These are phyloP conservation scores for Loripinus fragilis DNA, from an alignment of 2,888 invertebrate species.

Conservation along the genomic window DNA sequence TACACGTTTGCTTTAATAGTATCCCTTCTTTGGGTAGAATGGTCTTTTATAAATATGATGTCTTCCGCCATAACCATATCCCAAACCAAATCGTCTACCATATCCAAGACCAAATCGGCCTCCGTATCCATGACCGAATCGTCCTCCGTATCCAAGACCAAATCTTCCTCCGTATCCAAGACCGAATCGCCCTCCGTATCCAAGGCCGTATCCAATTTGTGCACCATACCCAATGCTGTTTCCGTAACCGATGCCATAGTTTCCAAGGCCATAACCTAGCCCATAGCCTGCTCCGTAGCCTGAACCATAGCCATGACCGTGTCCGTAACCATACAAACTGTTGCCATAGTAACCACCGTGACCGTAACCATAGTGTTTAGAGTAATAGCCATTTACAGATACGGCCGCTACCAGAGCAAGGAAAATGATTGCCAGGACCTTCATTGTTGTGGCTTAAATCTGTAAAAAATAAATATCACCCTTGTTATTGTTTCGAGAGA, in stretches of 20 bases:
- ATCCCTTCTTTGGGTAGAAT: too few relatives aligned
- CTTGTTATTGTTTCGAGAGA: too few relatives aligned
- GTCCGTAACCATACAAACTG: constrained; percentile 5
- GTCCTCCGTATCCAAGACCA: constrained; percentile 9
- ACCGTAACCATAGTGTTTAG: neutral
- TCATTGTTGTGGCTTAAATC: neutral
- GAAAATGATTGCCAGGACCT: neutral
- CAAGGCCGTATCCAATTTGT: neutral
- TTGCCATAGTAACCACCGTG: too few relatives aligned
- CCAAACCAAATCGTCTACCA: too few relatives aligned
- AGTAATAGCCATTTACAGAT: neutral
- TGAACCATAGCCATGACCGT: neutral
- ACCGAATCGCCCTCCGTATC: constrained; percentile 1
- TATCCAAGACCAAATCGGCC: constrained; percentile 2
- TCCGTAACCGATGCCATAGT: neutral
- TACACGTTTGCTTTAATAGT: too few relatives aligned
- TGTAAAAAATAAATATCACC: too few relatives aligned
- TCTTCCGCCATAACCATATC: too few relatives aligned
- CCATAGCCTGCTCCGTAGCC: neutral
- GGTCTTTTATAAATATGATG: too few relatives aligned
- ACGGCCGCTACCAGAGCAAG: neutral
- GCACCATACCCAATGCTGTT: too few relatives aligned
- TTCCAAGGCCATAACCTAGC: neutral
- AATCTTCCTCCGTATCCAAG: neutral
- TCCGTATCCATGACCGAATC: neutral